Base-by-base conservation (phyloP, 2,113 vertebrate species). In the Rhinoptilus africanus region DNA sequence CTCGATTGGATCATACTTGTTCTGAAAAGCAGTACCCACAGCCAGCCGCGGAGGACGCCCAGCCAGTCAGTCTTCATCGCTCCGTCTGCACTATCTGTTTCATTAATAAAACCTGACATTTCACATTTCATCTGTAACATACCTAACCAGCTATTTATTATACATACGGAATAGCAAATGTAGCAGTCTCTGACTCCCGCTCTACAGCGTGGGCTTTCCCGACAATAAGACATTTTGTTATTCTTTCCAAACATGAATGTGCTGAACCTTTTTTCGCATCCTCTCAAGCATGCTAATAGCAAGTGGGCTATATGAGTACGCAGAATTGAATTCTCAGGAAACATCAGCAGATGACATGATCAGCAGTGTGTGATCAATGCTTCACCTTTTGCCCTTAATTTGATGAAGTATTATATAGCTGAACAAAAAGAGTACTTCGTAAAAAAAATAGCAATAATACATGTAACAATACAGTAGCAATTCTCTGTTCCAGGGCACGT, bases 371-470 rank as follows among this genome's bases (percentile, higher is more conserved):
- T 98, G 98, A 99, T 98, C 98, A 98, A 96, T 98, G 92, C 86
- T 97, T 96, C 74, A 97, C 97, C 98, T 98, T 97, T 98, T 96
- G 96, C 89, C 97, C 53, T 98, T 97, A 98, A 97, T 98, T 98
- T 98, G 97, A 98, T 99, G 98, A 97, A 97, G 88, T 97, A 97
- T 96, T 93, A 56, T 84, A 96, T 59, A 97, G 97, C 98, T 98
- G 82, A 93, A 85, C 45, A 88, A 90, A 96, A 68, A 51, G 17
- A 45, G 27, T 5, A 43, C 17, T 67, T 84, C 37, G 28, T n/a
- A 13, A n/a, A 62, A 63, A 50, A 47, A 85, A 56, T 62, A 84
- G 54, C 77, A 89, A 85, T 82, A 95, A 76, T 91, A 81, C 79
- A 89, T 20, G 34, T 30, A 89, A 91, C 34, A 77, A 63, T 74